Percentiles rank a stretch among this genome's conserved stretches.
These are phyloP conservation scores for Paralichthys olivaceus DNA, from an alignment of 2,113 vertebrate genomes.

Conservation along the genomic window DNA sequence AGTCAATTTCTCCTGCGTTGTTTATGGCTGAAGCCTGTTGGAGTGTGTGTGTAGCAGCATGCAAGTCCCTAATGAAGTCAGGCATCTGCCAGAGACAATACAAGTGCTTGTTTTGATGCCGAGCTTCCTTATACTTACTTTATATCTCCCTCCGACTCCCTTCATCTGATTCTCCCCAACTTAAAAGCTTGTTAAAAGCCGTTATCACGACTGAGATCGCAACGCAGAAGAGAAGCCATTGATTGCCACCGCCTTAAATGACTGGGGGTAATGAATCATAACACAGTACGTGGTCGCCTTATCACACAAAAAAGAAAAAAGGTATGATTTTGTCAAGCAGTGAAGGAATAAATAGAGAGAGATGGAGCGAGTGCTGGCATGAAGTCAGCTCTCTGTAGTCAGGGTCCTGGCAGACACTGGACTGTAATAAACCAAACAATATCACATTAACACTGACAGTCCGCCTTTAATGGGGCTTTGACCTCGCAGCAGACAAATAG, in stretches of 20 bases:
- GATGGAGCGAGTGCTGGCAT: slow-evolving; percentile 34
- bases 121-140: slow-evolving; percentile 29
- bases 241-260: slow-evolving; percentile 42
- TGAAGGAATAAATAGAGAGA: neutral
- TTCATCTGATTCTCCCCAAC: slow-evolving; percentile 8
- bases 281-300: slow-evolving; percentile 7
- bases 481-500: slow-evolving; percentile 19
- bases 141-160: slow-evolving; percentile 10
- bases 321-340: neutral
- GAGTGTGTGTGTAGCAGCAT: slow-evolving; percentile 37
- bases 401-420: slow-evolving; percentile 45
- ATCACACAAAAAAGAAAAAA: slow-evolving; percentile 11
- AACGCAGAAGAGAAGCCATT: slow-evolving; percentile 24
- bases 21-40: slow-evolving; percentile 23
- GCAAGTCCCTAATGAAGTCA: slow-evolving; percentile 48
- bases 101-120: slow-evolving; percentile 41
- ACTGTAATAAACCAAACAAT: slow-evolving; percentile 74
- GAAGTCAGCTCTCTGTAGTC: slow-evolving; percentile 43
- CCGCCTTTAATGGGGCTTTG: slow-evolving; percentile 55
- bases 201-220: neutral
- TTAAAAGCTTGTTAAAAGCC: slow-evolving; percentile 36
- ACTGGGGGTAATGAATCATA: slow-evolving; percentile 30
- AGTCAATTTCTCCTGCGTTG: slow-evolving; percentile 21
- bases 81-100: slow-evolving; percentile 53
- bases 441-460: slow-evolving; percentile 72